Percentiles rank a stretch among this genome's conserved stretches.
phyloP scores from a whole-genome alignment of 1,140 invertebrate genomes.

The Chrysopa pallens region DNA sequence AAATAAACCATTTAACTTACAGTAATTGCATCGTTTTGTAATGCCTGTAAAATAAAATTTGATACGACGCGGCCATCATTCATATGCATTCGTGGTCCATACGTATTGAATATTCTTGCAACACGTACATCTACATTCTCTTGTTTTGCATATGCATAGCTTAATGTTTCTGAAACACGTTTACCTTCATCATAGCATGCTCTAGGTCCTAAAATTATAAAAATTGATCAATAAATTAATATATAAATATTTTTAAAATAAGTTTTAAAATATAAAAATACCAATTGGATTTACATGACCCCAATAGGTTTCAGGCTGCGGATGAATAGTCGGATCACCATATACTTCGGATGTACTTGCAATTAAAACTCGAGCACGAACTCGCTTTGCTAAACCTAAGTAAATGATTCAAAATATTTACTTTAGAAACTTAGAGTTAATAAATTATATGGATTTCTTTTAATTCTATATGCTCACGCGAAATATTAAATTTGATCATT shows the following conservation, averaged over 20 bases:
- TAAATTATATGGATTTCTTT: too few species aligned
- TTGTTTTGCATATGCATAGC: constrained; percentile 94
- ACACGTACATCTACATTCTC: constrained; percentile 89
- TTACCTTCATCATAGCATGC: constrained; percentile 99
- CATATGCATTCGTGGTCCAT: constrained; percentile 98
- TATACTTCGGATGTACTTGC: constrained; percentile 98
- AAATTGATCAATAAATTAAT: neutral
- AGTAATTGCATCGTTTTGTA: constrained; percentile 89
- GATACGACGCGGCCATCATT: constrained; percentile 97
- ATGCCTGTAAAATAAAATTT: constrained; percentile 94
- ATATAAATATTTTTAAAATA: neutral
- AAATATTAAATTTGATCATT: too few species aligned
- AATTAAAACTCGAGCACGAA: constrained; percentile 85
- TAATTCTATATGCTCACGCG: too few species aligned
- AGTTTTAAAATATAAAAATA: constrained; percentile 18
- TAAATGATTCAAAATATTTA: constrained; percentile 4
- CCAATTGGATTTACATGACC: constrained; percentile 98
- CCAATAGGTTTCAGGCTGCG: constrained; percentile 92
- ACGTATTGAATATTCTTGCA: constrained; percentile 98
- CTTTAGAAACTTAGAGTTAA: too few species aligned
- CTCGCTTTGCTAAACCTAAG: constrained; percentile 62
- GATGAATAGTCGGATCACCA: constrained; percentile 92
- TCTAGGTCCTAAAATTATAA: constrained; percentile 44
- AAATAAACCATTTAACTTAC: constrained; percentile 30
- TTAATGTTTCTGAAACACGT: constrained; percentile 88